Evolutionary conservation across 2,113 vertebrate genomes (phyloP), one percentile per base, ranked within the genome.

Genomic region (Garra rufa): DNA sequence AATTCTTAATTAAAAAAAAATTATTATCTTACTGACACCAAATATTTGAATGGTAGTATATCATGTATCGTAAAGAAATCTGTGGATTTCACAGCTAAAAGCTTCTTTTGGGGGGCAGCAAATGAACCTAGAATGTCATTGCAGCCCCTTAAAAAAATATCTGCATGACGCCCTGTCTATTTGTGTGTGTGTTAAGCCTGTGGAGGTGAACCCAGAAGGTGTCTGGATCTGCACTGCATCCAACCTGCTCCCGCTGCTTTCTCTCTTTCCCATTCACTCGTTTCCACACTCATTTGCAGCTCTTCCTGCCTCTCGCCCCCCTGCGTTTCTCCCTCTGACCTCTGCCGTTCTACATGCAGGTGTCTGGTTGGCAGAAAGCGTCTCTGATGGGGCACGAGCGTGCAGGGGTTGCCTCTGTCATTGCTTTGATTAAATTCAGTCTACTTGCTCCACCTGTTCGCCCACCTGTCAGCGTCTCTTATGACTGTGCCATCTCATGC

Each of bases 401-500:
- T 73, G 76, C 85, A 59, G 75, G 81, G 55, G 79, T 71, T 78
- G 76, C 69, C 82, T 80, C 79, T 77, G 79, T 81, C 87, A 89
- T 83, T 78, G 78, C 63, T 80, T 83, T 82, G 84, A 89, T 88
- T 87, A 86, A 85, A 80, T 84, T 65, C 43, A 74, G 21, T 63
- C 83, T 76, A 55, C 81, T 78, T 85, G 48, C 52, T 76, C 88
- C 85, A 88, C 81, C 85, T 89, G 85, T 73, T 77, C 86, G 21
- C 55, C 82, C 86, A 89, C 86, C 82, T 89, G 88, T 81, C 86
- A 87, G 59, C 38, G 69, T 73, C 43, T 73, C 83, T 81, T 67
- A 81, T 57, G 10, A 48, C 65, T 52, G 76, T 83, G 73, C 41
- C 63, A 75, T 26, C 57, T 83, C 55, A 65, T 78, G 76, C 55